phyloP scores from a whole-genome alignment of 2,797 vertebrate species.

The Girardinus metallicus region DNA sequence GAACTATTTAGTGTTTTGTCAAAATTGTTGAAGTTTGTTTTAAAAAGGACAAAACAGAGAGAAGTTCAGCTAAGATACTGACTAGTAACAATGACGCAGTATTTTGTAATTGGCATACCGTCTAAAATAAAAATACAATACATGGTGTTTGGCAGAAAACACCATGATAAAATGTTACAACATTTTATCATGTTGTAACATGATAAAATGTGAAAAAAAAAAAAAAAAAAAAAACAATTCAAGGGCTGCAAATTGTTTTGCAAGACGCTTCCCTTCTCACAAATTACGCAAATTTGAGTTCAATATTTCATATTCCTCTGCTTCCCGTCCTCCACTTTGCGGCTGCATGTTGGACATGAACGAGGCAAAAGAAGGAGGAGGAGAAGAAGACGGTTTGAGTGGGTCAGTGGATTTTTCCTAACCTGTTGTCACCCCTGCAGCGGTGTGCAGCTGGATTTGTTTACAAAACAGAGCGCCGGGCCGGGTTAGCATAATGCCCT shows the following conservation, averaged over 20 bases:
- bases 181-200: too few relatives aligned
- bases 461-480: background rate
- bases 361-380: background rate
- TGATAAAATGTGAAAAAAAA: background rate
- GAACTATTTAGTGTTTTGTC: background rate
- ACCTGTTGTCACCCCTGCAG: background rate
- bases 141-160: background rate
- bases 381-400: background rate
- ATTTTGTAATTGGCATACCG: background rate
- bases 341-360: background rate
- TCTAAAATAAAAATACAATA: background rate
- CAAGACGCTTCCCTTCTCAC: background rate
- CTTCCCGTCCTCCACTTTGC: background rate
- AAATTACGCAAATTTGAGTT: background rate
- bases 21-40: background rate
- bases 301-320: background rate
- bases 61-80: background rate
- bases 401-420: background rate
- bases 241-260: background rate
- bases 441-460: background rate
- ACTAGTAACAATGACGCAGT: background rate
- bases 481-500: background rate
- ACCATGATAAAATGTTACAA: too few relatives aligned
- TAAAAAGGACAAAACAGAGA: background rate
- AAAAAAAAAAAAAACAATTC: background rate